These are phyloP conservation scores for Oncopodura yosiiana DNA, from an alignment of 1,140 invertebrate genomes.

Conservation along the genomic window DNA sequence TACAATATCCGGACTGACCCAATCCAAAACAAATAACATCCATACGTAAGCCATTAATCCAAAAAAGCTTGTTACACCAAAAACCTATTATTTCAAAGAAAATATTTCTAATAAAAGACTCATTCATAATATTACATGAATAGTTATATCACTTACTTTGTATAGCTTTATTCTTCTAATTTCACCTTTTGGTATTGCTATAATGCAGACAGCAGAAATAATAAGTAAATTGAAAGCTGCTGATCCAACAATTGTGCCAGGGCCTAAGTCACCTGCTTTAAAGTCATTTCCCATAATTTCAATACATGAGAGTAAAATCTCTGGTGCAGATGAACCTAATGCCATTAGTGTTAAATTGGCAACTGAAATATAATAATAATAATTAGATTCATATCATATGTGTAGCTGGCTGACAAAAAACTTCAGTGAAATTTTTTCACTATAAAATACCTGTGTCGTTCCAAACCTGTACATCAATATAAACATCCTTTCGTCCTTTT, in stretches of 20 bases:
- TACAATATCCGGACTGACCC: constrained; percentile 41
- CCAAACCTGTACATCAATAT: constrained; percentile 13
- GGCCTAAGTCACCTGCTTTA: constrained; percentile 48
- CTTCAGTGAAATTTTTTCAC: no score
- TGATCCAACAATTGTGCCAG: constrained; percentile 55
- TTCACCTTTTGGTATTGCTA: constrained; percentile 45
- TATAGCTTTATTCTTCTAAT: constrained; percentile 44
- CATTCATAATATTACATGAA: not conserved
- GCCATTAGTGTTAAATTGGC: constrained; percentile 60
- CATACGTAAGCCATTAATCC: constrained; percentile 54
- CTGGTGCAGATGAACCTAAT: constrained; percentile 53
- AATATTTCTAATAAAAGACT: not conserved
- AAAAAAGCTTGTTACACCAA: constrained; percentile 48
- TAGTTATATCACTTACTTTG: constrained; percentile 37
- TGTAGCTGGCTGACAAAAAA: no score
- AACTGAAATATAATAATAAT: constrained; percentile 57
- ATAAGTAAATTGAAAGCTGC: constrained; percentile 55
- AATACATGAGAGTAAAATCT: constrained; percentile 54
- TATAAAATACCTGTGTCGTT: no score
- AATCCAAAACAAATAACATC: constrained; percentile 46
- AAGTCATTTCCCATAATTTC: constrained; percentile 50
- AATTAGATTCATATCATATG: constrained; percentile 46
- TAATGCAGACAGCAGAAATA: constrained; percentile 51
- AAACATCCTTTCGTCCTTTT: not conserved
- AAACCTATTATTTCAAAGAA: constrained; percentile 41